A percentile compares a stretch with the other conserved stretches of the same genome.
phyloP scores from a whole-genome alignment of 2,113 vertebrate species.

The Rhinogobius similis region DNA sequence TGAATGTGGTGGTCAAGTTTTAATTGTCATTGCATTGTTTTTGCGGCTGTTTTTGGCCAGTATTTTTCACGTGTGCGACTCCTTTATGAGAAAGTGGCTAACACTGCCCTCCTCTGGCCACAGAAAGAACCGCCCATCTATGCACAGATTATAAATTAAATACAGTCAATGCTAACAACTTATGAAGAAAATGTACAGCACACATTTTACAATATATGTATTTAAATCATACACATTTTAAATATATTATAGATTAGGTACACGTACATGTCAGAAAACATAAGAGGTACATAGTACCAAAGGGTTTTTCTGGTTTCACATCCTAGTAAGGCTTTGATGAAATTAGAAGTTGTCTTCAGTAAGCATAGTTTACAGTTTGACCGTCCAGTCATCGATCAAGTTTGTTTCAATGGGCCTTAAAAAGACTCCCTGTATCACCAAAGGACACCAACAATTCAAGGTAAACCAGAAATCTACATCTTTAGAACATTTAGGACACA shows the following conservation, averaged over 20 bases:
- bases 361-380: conserved; percentile 68
- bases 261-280: conserved; percentile 94
- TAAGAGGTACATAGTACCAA: conserved; percentile 99
- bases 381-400: conserved; percentile 73
- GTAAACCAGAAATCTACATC: conserved; percentile 74
- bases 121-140: not conserved
- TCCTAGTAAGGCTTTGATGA: conserved; percentile 80
- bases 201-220: conserved; percentile 86
- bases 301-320: conserved; percentile 84
- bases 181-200: conserved; percentile 29
- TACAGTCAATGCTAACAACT: too few species aligned
- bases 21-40: not conserved
- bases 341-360: conserved; percentile 66
- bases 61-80: not conserved
- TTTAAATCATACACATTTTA: conserved; percentile 99
- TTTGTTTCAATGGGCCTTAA: conserved; percentile 69
- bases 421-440: conserved; percentile 59
- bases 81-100: not conserved
- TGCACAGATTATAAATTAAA: too few species aligned
- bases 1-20: not conserved
- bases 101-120: not conserved
- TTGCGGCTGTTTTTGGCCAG: not conserved
- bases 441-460: conserved; percentile 72
- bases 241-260: conserved; percentile 98
- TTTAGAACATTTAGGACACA: conserved; percentile 59